Evolutionary conservation across 2,113 vertebrate species (phyloP), one percentile per base, ranked within the genome.

Genomic region (Glareola pratincola): DNA sequence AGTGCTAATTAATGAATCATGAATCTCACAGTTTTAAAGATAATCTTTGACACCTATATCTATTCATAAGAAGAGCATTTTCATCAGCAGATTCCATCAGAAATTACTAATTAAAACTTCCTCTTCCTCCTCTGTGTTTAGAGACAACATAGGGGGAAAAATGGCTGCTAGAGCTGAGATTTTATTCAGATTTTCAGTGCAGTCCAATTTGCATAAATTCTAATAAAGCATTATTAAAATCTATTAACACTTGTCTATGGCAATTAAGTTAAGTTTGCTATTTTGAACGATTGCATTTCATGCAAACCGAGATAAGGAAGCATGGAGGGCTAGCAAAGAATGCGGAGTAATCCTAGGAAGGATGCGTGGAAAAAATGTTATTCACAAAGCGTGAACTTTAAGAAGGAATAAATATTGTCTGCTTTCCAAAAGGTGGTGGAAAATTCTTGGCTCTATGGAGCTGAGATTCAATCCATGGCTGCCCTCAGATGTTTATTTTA

Each of bases 221-320:
- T 98, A 98, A 98, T 98, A 98, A 98, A 98, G 92, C 92, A 94
- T 97, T 98, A 98, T 98, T 98, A 98, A 98, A 98, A 98, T 98
- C 98, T 98, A 98, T 98, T 98, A 98, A 97, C 98, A 98, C 98
- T 98, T 98, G 98, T 98, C 98, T 98, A 96, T 97, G 97, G 97
- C 97, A 98, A 98, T 98, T 98, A 98, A 98, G 83, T 91, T 97
- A 95, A 97, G 92, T 97, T 98, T 97, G 91, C 93, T 97, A 69
- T 97, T 98, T 98, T 97, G 97, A 98, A 96, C 95, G 96, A 97
- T 85, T 97, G 73, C 86, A 53, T 97, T 98, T 97, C 92, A 97
- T 97, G 96, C 93, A 97, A 96, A 96, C 97, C 81, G 89, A 97
- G 96, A 91, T 97, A 97, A 97, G 80, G 74, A 85, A 76, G 54